Conservation (phyloP, 2,888 invertebrate species). For the Ornithoptera priamus region DNA sequence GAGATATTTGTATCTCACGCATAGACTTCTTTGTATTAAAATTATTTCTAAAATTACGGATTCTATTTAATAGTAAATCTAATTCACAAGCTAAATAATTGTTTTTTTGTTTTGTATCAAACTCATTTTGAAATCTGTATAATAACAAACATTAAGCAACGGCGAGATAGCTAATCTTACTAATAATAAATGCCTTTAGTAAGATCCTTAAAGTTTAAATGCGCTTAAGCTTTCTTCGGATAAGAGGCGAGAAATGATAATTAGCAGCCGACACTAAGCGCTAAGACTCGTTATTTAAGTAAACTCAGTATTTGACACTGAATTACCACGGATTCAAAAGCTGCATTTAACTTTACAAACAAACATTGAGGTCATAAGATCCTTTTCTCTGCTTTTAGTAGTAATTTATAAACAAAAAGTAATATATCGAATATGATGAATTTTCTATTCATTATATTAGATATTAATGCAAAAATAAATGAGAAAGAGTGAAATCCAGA, state of each 20-base stretch:
- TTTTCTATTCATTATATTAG: not conserved
- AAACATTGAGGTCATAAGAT: not conserved
- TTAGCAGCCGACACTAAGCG: constrained; percentile 6
- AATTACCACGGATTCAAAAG: not conserved
- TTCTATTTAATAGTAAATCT: too few relatives aligned
- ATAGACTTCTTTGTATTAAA: too few relatives aligned
- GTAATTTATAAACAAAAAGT: not conserved
- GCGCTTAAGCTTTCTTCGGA: constrained; percentile 6
- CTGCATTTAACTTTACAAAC: not conserved
- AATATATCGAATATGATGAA: not conserved
- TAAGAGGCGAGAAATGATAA: not conserved
- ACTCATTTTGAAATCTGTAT: not conserved
- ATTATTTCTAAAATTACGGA: too few relatives aligned
- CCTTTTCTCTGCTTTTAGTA: not conserved
- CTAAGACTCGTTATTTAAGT: constrained; percentile 3
- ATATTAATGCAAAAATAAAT: too few relatives aligned
- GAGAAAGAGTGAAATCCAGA: too few relatives aligned
- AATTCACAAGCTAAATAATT: too few relatives aligned
- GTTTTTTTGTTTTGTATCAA: not conserved
- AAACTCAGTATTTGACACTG: constrained; percentile 1
- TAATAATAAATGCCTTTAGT: constrained; percentile 6
- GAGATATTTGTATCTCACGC: too few relatives aligned
- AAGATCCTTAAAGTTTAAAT: not conserved
- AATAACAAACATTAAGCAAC: not conserved
- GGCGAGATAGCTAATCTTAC: not conserved